These are phyloP conservation scores for Drosophila dunni DNA, from an alignment of 1,140 invertebrate genomes.

Conservation along the genomic window DNA sequence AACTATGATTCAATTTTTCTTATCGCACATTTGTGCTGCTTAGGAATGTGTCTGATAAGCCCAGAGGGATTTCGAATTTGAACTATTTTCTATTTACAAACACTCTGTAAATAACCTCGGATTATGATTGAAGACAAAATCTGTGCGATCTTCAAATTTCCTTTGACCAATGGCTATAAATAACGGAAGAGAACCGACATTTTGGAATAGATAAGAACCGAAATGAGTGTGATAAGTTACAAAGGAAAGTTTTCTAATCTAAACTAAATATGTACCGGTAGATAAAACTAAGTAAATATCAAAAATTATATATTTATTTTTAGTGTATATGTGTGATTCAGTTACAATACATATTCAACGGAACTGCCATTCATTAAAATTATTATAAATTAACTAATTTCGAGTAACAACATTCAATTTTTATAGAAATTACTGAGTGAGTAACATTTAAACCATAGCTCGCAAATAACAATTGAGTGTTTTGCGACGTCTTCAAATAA, in stretches of 20 bases:
- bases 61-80: slow-evolving; percentile 11
- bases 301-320: neutral
- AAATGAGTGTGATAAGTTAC: neutral
- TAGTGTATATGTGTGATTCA: neutral
- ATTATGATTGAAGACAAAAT: slow-evolving; percentile 13
- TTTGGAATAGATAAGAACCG: slow-evolving; percentile 4
- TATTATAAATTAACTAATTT: too few species aligned
- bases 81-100: slow-evolving; percentile 19
- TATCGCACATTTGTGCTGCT: slow-evolving; percentile 19
- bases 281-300: neutral
- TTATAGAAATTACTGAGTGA: neutral
- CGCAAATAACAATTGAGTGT: too few species aligned
- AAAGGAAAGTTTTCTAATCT: neutral
- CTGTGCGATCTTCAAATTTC: neutral
- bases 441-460: slow-evolving; percentile 8
- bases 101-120: slow-evolving; percentile 4
- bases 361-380: too few species aligned
- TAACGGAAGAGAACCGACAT: neutral
- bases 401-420: too few species aligned
- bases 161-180: slow-evolving; percentile 5
- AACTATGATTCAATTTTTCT: slow-evolving; percentile 29
- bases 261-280: neutral
- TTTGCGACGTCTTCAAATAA: too few species aligned
- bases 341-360: too few species aligned
- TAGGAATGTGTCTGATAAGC: slow-evolving; percentile 22